Base-by-base conservation (phyloP, 1,140 invertebrate genomes). In the Eulimnadia texana region DNA sequence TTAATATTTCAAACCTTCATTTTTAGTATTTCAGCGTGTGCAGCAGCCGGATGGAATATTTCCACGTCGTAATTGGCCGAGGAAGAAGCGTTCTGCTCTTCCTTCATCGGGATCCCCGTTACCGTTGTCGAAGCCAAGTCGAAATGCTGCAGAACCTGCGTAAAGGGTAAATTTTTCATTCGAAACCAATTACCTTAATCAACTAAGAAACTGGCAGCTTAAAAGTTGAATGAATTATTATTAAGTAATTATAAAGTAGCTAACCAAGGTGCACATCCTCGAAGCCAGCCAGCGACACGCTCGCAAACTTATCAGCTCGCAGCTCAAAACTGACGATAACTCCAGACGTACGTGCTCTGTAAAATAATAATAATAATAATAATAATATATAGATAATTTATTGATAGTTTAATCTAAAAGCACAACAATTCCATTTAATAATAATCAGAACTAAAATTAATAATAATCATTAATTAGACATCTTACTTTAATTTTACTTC, bases 101-200 rank as follows among this genome's bases (percentile, higher is more conserved):
- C 94, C 77, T 98, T 98, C 94, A 98, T 98, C 3, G 93, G 94
- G 68, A 98, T 98, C 27, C 93, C 93, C 24, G 93, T 98, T 0
- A 98, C 93, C 1, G 92, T 96, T 13, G 94, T 97, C 58, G 88
- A 93, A 1, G 91, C 85, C n/a, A 98, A 74, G 70, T 89, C 82
- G 68, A 94, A 97, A 73, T 97, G 93, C 29, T 71, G 70, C 62
- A 77, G 71, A 3, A 73, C 74, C 19, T 79, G 67, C 10, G 29
- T 60, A 25, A 28, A 50, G n/a, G 25, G n/a, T 47, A n/a, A 11
- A n/a, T 11, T 11, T 47, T 11, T 2, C 19, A 52, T 2, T 10
- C 22, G 51, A 2, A 52, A 52, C 13, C 22, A 19, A 1, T 52
- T n/a, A 19, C 11, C 20, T 16, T 52, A 20, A 52, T 49, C n/a